A percentile compares a stretch with the other conserved stretches of the same genome.
Evolutionary conservation across 2,888 invertebrate genomes (phyloP).

Genomic region (Loripinus fragilis): DNA sequence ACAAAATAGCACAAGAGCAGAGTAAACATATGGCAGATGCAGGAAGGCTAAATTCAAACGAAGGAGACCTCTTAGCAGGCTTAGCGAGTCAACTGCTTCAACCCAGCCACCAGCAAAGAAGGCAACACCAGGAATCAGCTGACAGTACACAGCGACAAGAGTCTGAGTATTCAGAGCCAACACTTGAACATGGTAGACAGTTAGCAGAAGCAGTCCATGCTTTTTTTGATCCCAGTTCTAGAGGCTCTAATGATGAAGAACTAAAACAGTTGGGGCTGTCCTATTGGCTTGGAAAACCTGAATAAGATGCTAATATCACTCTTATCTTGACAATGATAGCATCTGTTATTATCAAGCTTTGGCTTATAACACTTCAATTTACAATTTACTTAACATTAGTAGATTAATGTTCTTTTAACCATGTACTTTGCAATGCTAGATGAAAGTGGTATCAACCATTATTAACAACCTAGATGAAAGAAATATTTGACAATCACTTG

Average conservation of each 20-base stretch:
- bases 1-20: too few species aligned
- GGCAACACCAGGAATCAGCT: not conserved
- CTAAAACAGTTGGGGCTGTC: not conserved
- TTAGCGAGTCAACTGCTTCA: not conserved
- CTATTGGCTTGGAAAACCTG: constrained; percentile 4
- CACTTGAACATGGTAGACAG: not conserved
- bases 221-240: not conserved
- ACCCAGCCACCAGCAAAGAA: not conserved
- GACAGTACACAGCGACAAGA: not conserved
- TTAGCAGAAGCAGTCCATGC: not conserved
- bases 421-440: too few species aligned
- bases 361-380: too few species aligned
- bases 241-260: not conserved
- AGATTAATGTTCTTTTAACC: too few species aligned
- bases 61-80: not conserved
- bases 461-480: too few species aligned
- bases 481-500: too few species aligned
- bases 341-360: too few species aligned
- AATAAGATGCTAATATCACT: not conserved
- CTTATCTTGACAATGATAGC: too few species aligned
- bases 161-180: not conserved
- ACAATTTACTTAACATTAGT: too few species aligned
- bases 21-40: not conserved
- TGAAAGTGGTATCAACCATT: too few species aligned
- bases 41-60: too few species aligned